Evolutionary conservation across 2,797 vertebrate genomes (phyloP).

Genomic region (Hypotaenidia okinawae): DNA sequence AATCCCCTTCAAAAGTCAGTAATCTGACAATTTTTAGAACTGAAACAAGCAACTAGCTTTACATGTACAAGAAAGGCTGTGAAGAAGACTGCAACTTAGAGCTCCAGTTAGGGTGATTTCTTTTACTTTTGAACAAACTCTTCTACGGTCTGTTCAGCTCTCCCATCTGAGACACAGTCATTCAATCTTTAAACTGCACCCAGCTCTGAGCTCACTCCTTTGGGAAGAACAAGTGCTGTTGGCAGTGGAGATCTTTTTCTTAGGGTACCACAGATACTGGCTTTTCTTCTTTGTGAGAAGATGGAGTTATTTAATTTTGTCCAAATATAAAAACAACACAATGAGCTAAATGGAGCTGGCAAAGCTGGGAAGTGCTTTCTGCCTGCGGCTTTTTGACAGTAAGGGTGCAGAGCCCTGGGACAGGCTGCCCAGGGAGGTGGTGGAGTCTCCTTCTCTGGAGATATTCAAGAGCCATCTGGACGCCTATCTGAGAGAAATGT

Average conservation of each 20-base stretch:
- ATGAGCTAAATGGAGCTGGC: neutral
- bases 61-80: neutral
- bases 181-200: neutral
- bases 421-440: no score
- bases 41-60: neutral
- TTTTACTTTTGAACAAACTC: neutral
- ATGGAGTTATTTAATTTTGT: neutral
- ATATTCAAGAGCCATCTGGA: no score
- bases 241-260: neutral
- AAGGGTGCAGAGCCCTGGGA: no score
- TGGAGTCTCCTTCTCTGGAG: no score
- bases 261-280: neutral
- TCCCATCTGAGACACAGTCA: neutral
- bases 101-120: neutral
- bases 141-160: neutral
- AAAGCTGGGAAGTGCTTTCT: neutral
- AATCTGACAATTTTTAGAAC: neutral
- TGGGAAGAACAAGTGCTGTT: neutral
- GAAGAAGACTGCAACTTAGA: neutral
- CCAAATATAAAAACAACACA: neutral
- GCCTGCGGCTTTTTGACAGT: no score
- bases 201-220: neutral
- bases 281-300: accelerated
- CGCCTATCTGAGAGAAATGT: no score
- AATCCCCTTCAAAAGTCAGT: neutral